phyloP scores from a whole-genome alignment of 2,113 vertebrate species.

The Myanophis thanlyinensis region DNA sequence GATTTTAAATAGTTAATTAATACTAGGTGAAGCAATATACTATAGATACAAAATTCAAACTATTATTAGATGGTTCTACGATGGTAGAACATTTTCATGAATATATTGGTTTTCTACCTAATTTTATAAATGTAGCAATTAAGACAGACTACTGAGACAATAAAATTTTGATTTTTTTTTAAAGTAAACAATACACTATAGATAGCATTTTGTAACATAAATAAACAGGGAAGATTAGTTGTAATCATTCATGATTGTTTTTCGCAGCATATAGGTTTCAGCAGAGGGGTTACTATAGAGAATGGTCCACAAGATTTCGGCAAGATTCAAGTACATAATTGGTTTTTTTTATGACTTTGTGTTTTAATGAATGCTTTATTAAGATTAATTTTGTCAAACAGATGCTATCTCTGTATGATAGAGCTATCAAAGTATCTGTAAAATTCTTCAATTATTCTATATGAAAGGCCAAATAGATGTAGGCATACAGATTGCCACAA shows the following conservation, averaged over 20 bases:
- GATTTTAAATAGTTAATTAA: slow-evolving; percentile 43
- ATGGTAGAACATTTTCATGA: slow-evolving; percentile 55
- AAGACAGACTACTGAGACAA: slow-evolving; percentile 56
- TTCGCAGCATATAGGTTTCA: slow-evolving; percentile 24
- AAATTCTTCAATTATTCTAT: slow-evolving; percentile 13
- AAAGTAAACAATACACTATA: background rate
- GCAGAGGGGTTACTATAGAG: slow-evolving; percentile 49
- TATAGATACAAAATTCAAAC: background rate
- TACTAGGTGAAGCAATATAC: slow-evolving; percentile 34
- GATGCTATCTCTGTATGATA: slow-evolving; percentile 25
- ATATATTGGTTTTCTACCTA: slow-evolving; percentile 64
- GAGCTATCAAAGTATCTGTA: slow-evolving; percentile 34
- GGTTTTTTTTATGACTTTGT: slow-evolving; percentile 1
- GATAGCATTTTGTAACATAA: slow-evolving; percentile 29
- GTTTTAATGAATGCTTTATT: background rate
- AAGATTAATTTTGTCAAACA: background rate
- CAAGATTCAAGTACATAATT: slow-evolving; percentile 25
- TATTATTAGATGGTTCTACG: slow-evolving; percentile 60
- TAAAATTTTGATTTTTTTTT: slow-evolving; percentile 41
- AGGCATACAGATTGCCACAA: slow-evolving; percentile 28
- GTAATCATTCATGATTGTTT: slow-evolving; percentile 15
- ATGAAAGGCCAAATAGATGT: background rate
- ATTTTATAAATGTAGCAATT: slow-evolving; percentile 65
- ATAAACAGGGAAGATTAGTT: slow-evolving; percentile 28
- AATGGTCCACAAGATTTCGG: slow-evolving; percentile 43